These are phyloP conservation scores for Actinia equina DNA, from an alignment of 64 coral and sea anemone species.

Conservation along the genomic window DNA sequence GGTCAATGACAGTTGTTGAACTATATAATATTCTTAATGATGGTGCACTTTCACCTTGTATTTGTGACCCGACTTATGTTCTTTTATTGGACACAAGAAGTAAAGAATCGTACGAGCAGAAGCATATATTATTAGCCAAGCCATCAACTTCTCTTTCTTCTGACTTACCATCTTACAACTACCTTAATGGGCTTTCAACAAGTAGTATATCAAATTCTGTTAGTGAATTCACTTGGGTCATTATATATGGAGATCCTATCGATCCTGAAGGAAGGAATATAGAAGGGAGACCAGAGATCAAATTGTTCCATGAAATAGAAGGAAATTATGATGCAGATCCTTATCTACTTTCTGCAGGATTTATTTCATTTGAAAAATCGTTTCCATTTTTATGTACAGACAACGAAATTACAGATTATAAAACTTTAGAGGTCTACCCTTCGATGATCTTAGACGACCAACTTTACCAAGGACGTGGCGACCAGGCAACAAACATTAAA, in stretches of 20 bases:
- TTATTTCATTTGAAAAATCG: slow-evolving; percentile 50
- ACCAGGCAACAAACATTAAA: slow-evolving; percentile 79
- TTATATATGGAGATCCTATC: slow-evolving; percentile 77
- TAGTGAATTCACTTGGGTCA: slow-evolving; percentile 78
- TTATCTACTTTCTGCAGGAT: slow-evolving; percentile 59
- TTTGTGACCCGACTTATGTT: slow-evolving; percentile 83
- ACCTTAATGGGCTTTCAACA: slow-evolving; percentile 22
- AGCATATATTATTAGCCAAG: slow-evolving; percentile 70
- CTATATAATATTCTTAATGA: slow-evolving; percentile 95
- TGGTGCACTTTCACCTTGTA: slow-evolving; percentile 68
- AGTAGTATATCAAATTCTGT: slow-evolving; percentile 34
- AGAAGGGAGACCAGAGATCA: slow-evolving; percentile 33
- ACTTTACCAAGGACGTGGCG: slow-evolving; percentile 81
- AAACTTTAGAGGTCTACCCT: slow-evolving; percentile 66
- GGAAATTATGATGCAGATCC: slow-evolving; percentile 66
- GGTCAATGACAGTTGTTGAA: slow-evolving; percentile 39
- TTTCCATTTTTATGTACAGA: slow-evolving; percentile 88
- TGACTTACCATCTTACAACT: slow-evolving; percentile 35
- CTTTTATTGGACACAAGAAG: slow-evolving; percentile 78
- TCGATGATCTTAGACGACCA: slow-evolving; percentile 78
- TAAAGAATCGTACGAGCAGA: slow-evolving; percentile 45
- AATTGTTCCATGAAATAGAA: slow-evolving; percentile 63
- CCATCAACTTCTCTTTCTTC: slow-evolving; percentile 41
- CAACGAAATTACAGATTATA: slow-evolving; percentile 44
- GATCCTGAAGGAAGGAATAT: slow-evolving; percentile 21